Base-by-base conservation (phyloP, 2,797 vertebrate genomes). In the Botia kubotai region DNA sequence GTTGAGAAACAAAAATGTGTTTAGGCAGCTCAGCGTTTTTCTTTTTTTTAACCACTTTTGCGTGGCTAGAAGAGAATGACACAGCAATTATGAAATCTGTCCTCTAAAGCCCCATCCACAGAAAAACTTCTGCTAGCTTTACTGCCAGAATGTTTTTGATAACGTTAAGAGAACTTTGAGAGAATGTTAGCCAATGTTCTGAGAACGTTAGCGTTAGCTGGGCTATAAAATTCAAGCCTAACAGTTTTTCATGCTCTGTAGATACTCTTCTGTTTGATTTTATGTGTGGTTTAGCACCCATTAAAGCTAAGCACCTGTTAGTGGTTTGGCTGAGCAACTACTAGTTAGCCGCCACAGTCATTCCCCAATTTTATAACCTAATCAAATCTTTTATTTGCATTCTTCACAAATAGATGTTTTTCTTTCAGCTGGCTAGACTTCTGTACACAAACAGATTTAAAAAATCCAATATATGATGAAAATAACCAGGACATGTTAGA, bases 81-180 rank as follows among this genome's bases (percentile, higher is more conserved):
- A 89, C 83, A 74, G 83, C 90, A 90, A 88, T 93, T 89, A 85
- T 86, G 36, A 84, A 87, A 69, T 76, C 39, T 80, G 69, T 72
- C 76, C 52, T 39, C 70, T 77, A 77, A 82, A 83, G 12, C 53
- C n/a, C 29, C 58, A 10, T 53, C 16, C 16, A 70, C 29, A 55
- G n/a, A 33, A 33, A 33, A 33, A 33, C 3, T 33, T 33, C 43
- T 46, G 2, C 10, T 46, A 46, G 43, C 43, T 8, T 46, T 46
- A 46, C 8, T 46, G 43, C 43, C 1, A 11, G 1, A 46, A 46
- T 8, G 43, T 46, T 46, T 46, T 11, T 46, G 43, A 10, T 46
- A 46, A 46, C 43, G 2, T 46, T 46, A 2, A 46, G 10, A 46
- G 43, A 46, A 46, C 43, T 2, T 46, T 46, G 10, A 46, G 10